Evolutionary conservation across 2,888 invertebrate genomes (phyloP).

Genomic region (Anoplius nigerrimus): DNA sequence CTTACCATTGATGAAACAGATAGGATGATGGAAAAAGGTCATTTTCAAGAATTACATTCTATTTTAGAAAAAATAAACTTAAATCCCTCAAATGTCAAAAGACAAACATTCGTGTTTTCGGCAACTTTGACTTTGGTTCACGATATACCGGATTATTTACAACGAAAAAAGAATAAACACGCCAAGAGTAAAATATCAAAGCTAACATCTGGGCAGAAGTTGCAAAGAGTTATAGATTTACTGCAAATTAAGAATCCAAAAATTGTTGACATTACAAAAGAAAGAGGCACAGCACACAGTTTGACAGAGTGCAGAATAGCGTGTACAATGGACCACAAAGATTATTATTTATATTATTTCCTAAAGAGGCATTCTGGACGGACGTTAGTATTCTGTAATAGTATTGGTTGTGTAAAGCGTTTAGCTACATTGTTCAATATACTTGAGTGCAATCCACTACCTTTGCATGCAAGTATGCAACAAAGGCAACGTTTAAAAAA

Average conservation of each 20-base stretch:
- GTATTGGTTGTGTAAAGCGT: constrained; percentile 93
- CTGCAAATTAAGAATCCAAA: constrained; percentile 93
- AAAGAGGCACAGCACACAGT: constrained; percentile 85
- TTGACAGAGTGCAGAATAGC: constrained; percentile 90
- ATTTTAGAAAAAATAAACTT: constrained; percentile 88
- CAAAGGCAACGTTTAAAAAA: constrained; percentile 96
- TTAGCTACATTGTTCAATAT: constrained; percentile 82
- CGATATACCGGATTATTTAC: constrained; percentile 85
- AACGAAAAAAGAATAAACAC: constrained; percentile 76
- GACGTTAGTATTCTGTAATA: constrained; percentile 95
- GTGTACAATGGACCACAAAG: constrained; percentile 88
- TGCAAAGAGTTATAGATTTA: constrained; percentile 85
- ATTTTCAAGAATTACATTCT: constrained; percentile 93
- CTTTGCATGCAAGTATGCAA: constrained; percentile 93
- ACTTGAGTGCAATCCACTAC: constrained; percentile 84
- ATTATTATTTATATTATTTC: constrained; percentile 94
- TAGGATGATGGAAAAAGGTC: constrained; percentile 97
- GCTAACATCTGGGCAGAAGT: constrained; percentile 85
- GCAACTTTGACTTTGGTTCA: constrained; percentile 96
- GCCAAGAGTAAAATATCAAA: constrained; percentile 78
- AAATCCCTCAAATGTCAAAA: constrained; percentile 78
- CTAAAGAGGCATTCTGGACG: constrained; percentile 89
- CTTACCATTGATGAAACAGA: constrained; percentile 99
- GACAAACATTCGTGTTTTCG: constrained; percentile 98
- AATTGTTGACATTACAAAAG: constrained; percentile 92